Conservation (phyloP, 2,888 invertebrate genomes). For the Cataglyphis cursor region DNA sequence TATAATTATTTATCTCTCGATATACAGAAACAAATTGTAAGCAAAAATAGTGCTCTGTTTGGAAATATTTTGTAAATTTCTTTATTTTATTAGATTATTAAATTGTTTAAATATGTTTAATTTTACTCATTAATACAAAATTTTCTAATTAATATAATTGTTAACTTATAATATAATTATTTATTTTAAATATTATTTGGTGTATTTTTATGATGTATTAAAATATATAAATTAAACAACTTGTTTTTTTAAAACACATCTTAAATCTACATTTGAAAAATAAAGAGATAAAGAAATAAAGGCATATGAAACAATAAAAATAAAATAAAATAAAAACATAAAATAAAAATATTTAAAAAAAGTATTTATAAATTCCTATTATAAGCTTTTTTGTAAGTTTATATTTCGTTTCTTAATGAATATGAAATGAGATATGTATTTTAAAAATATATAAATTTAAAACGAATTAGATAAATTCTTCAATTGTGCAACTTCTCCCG, state of each 20-base stretch:
- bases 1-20: neutral
- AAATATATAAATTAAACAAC: neutral
- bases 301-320: neutral
- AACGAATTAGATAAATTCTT: neutral
- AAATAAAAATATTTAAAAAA: neutral
- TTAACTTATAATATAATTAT: neutral
- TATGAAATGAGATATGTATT: neutral
- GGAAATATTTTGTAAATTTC: neutral
- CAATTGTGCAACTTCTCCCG: constrained; percentile 16
- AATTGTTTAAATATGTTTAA: neutral
- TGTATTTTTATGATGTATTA: neutral
- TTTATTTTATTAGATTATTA: neutral
- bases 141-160: neutral
- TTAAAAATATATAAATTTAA: neutral
- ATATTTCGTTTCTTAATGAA: neutral
- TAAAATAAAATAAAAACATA: neutral
- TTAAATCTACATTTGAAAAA: neutral
- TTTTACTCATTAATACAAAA: neutral
- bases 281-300: neutral
- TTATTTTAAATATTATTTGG: neutral
- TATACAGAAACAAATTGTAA: neutral
- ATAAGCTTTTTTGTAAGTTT: neutral
- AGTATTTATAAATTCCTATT: neutral
- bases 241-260: neutral
- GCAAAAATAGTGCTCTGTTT: neutral